phyloP scores from a whole-genome alignment of 2,113 vertebrate genomes.

The Poecilia latipinna region DNA sequence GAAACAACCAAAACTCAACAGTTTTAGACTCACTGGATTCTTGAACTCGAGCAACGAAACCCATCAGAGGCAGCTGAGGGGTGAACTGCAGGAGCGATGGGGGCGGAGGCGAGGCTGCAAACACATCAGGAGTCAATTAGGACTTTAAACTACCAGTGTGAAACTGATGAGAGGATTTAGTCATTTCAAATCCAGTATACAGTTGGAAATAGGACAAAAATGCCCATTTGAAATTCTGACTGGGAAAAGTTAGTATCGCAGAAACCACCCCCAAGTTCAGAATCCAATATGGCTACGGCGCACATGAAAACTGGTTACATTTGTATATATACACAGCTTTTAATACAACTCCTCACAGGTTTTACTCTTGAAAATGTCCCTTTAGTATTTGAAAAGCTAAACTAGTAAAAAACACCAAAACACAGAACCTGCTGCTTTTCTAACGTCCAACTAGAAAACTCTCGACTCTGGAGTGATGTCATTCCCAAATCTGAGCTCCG shows the following conservation, averaged over 20 bases:
- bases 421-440: neutral
- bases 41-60: slow-evolving; percentile 97
- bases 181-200: neutral
- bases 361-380: neutral
- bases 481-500: neutral
- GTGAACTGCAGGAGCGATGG: slow-evolving; percentile 94
- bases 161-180: neutral
- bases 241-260: too few relatives aligned
- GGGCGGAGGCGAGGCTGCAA: slow-evolving; percentile 88
- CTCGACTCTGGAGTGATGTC: neutral
- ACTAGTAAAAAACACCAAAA: neutral
- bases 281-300: neutral
- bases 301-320: neutral
- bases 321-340: neutral
- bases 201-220: neutral
- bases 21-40: slow-evolving; percentile 91
- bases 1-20: neutral
- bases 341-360: neutral
- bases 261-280: too few relatives aligned
- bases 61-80: slow-evolving; percentile 96
- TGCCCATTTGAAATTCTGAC: neutral
- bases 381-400: neutral
- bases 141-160: neutral
- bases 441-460: neutral
- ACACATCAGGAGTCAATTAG: slow-evolving; percentile 2